Base-by-base conservation (phyloP, 2,888 invertebrate genomes). In the Dryobotodes eremita region DNA sequence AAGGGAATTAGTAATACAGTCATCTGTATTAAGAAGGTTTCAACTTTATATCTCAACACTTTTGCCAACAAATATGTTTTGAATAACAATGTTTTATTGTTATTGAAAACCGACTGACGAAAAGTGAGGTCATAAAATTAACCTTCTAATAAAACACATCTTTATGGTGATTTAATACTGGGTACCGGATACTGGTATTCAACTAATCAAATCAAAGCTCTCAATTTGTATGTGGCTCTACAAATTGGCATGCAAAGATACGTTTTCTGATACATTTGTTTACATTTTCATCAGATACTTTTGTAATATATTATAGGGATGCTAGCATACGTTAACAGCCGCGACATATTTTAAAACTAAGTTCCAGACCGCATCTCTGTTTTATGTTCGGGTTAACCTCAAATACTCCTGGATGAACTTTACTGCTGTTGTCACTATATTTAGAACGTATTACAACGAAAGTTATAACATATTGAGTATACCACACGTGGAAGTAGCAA, bases 281-380 rank as follows among this genome's bases (percentile, higher is more conserved):
- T 31, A 8, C 26, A 61, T 48, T 68, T 26, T 48, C 26, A 48
- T 31, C 26, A 8, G 13, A 50, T 15, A 13, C 13, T 15, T 31
- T 69, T 8, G 5, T 15, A 36, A 36, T 36, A 36, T 1, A 36
- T 36, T 36, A 36, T 1, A 36, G 31, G 31, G 31, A 36, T 36
- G 31, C 31, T 36, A 69, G 50, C 26, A 48, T 48, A 66, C 17
- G 46, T 64, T 64, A 59, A 48, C 46, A 59, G n/a, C 48, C n/a
- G 17, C 53, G 53, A 82, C 53, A 72, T 69, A 84, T 50, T 79
- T 72, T 64, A 48, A 68, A 82, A 72, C 79, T 48, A 74, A 84
- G 74, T 71, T 74, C 42, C 48, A n/a, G 17, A 70, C 65, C 84
- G 26, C 53, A 59, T 20, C n/a, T n/a, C 59, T 48, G 20, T 80